These are phyloP conservation scores for Xenopus petersii DNA, from an alignment of 2,797 vertebrate genomes.

Conservation along the genomic window DNA sequence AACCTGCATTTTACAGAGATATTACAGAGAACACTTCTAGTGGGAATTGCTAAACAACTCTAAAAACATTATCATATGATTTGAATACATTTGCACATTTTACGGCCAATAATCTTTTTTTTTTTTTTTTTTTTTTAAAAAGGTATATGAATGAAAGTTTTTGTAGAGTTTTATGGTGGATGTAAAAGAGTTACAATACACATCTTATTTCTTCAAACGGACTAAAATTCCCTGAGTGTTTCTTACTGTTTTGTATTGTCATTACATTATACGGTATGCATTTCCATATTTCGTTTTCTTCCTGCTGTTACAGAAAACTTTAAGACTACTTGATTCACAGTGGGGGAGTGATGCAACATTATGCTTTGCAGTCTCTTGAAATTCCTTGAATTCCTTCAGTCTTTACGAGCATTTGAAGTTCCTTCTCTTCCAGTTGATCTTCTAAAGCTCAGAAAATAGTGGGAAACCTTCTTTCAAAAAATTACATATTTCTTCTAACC, in stretches of 20 bases:
- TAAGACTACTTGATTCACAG: constrained; percentile 1
- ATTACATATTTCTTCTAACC: background rate
- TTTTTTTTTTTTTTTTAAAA: no score
- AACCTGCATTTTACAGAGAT: no score
- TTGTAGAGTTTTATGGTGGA: no score
- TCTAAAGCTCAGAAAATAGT: background rate
- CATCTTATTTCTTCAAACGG: background rate
- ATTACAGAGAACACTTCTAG: no score
- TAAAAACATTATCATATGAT: no score
- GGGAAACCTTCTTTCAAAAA: background rate
- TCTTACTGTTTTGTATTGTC: constrained; percentile 2
- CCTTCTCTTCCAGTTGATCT: background rate
- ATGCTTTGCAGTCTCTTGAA: background rate
- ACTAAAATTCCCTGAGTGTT: background rate
- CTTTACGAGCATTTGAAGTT: background rate
- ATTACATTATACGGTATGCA: background rate
- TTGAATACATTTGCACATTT: no score
- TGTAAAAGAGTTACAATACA: no score
- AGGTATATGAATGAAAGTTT: no score
- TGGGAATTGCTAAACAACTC: no score
- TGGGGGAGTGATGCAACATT: background rate
- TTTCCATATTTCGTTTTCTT: background rate
- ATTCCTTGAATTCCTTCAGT: background rate
- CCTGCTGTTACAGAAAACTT: constrained; percentile 2
- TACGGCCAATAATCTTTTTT: no score